Evolutionary conservation across 2,888 invertebrate species (phyloP), one percentile per base, ranked within the genome.

Genomic region (Tiphia femorata): DNA sequence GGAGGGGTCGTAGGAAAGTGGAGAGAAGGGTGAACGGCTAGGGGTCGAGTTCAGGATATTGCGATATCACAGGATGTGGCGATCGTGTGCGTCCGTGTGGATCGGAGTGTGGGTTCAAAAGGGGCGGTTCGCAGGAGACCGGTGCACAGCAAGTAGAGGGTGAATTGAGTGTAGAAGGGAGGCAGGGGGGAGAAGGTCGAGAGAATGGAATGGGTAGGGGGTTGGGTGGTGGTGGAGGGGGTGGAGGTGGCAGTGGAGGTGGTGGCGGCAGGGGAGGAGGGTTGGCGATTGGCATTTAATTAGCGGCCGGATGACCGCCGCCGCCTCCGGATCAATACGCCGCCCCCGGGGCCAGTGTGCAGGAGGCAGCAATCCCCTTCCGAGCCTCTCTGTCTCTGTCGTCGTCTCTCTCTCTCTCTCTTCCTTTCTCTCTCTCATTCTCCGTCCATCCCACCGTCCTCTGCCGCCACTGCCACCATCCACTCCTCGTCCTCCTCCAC

Each of bases 241-340:
- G 44, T 58, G 53, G 38, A 35, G 60, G 66, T 70, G 70, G 75
- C 76, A 72, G 73, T 62, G 75, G 76, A 77, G 37, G 35, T 25
- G 7, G 20, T 19, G 30, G 12, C 17, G 20, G 21, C 17, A 10
- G 14, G 17, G 8, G 33, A 70, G 73, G 76, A 75, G 78, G 82
- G 76, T 76, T 70, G 78, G 79, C 83, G 81, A 83, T 83, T 83
- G 83, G 83, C 83, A 82, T 82, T 82, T 82, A 82, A 83, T 82
- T 82, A 82, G 81, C 81, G 82, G 79, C 80, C 76, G 81, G 82
- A 81, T 82, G 83, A 82, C 83, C 82, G 79, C 78, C 73, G 75
- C 82, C 81, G 80, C 81, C 81, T 81, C 81, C 76, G 81, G 83
- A 82, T 82, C 83, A 82, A 83, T 83, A 83, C 82, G 73, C 77